Conservation (phyloP, 2,797 vertebrate genomes). For the Sebastes wilsoni region DNA sequence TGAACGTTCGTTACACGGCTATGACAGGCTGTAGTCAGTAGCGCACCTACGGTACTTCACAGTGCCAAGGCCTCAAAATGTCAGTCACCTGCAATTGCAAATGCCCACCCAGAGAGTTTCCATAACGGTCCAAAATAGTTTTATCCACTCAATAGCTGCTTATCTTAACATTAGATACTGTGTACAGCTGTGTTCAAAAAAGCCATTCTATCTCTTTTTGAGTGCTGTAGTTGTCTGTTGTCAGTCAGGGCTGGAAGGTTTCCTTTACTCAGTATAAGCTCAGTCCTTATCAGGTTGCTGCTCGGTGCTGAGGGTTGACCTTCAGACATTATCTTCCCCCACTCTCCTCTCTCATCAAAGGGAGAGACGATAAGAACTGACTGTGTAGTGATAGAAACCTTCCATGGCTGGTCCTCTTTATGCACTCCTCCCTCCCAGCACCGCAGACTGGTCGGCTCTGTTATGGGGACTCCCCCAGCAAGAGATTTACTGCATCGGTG, state of each 20-base stretch:
- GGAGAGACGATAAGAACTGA: constrained; percentile 72
- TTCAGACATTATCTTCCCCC: constrained; percentile 67
- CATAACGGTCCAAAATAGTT: background rate
- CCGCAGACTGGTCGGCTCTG: constrained; percentile 22
- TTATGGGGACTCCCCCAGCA: constrained; percentile 27
- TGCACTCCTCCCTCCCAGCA: constrained; percentile 16
- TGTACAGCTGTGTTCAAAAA: constrained; percentile 3
- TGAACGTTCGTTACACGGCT: background rate
- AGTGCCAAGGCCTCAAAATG: background rate
- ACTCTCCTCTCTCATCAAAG: constrained; percentile 76
- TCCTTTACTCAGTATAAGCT: constrained; percentile 43
- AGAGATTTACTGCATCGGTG: constrained; percentile 55
- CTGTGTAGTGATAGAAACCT: constrained; percentile 67
- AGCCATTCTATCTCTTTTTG: background rate
- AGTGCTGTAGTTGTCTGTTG: constrained; percentile 28
- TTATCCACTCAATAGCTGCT: background rate
- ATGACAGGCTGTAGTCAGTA: background rate
- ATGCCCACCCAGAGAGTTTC: background rate
- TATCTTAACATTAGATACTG: background rate
- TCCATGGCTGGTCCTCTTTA: constrained; percentile 16
- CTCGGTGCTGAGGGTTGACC: constrained; percentile 75
- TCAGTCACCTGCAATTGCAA: background rate
- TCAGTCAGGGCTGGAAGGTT: constrained; percentile 37
- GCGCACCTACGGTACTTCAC: background rate
- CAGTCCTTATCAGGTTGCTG: constrained; percentile 70